phyloP scores from a whole-genome alignment of 2,888 invertebrate genomes.

The Campoletis raptor region DNA sequence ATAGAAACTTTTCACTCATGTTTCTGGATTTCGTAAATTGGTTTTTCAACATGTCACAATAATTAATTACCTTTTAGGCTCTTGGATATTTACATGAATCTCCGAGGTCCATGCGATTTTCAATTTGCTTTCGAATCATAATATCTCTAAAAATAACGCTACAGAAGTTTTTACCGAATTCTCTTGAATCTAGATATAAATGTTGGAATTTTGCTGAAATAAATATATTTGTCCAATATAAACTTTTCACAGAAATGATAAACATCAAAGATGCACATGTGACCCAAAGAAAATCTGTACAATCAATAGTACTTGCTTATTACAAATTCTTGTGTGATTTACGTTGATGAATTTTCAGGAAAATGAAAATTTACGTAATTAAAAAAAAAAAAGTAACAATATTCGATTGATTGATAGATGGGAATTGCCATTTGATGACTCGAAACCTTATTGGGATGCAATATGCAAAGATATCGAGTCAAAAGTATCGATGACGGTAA shows the following conservation, averaged over 20 bases:
- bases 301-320: neutral
- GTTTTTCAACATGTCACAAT: neutral
- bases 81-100: neutral
- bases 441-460: slow-evolving; percentile 77
- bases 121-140: neutral
- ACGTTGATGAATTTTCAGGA: neutral
- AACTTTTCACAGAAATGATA: neutral
- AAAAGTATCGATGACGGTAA: slow-evolving; percentile 76
- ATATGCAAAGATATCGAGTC: slow-evolving; percentile 76
- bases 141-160: neutral
- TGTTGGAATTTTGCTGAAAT: neutral
- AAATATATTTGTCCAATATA: neutral
- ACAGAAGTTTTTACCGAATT: neutral
- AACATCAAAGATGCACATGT: neutral
- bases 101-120: neutral
- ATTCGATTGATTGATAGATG: slow-evolving; percentile 72
- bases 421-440: slow-evolving; percentile 75
- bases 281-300: neutral
- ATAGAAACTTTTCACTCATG: neutral
- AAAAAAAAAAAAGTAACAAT: neutral
- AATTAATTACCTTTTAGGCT: neutral
- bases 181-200: neutral
- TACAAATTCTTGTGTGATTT: neutral
- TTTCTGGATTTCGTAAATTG: neutral
- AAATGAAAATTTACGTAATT: neutral